Conservation (phyloP, 2,113 vertebrate species). For the Thalassoma bifasciatum region DNA sequence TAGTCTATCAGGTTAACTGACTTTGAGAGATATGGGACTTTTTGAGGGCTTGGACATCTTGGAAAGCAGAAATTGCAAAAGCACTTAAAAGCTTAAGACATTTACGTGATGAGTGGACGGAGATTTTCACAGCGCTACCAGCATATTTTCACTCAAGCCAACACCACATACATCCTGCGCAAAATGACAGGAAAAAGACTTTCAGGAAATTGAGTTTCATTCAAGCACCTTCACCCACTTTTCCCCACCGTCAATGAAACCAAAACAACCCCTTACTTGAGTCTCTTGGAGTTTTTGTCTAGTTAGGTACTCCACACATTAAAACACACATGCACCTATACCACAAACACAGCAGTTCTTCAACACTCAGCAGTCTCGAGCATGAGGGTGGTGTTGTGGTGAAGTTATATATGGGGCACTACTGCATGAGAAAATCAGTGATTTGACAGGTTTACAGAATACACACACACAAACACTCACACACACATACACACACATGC, state of each 20-base stretch:
- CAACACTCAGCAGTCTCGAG: constrained; percentile 67
- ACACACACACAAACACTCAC: constrained; percentile 47
- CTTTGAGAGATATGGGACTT: constrained; percentile 48
- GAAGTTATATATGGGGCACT: constrained; percentile 76
- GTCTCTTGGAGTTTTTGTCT: constrained; percentile 24
- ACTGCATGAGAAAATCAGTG: constrained; percentile 63
- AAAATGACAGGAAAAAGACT: constrained; percentile 54
- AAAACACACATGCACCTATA: constrained; percentile 53
- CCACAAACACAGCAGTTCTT: constrained; percentile 66
- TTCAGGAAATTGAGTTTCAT: constrained; percentile 76
- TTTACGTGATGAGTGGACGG: constrained; percentile 72
- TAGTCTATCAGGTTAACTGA: constrained; percentile 44
- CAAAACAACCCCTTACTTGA: background rate
- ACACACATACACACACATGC: constrained; percentile 59
- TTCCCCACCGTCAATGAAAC: constrained; percentile 31
- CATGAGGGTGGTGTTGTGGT: constrained; percentile 77
- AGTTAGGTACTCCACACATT: constrained; percentile 17
- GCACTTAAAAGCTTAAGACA: constrained; percentile 54
- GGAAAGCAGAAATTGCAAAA: constrained; percentile 60
- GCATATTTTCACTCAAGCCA: constrained; percentile 63
- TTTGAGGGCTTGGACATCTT: constrained; percentile 27
- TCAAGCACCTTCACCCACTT: constrained; percentile 49
- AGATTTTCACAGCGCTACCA: constrained; percentile 63
- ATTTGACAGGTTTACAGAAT: constrained; percentile 73
- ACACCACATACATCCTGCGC: constrained; percentile 67